A percentile compares a stretch with the other conserved stretches of the same genome.
These are phyloP conservation scores for Ageneiosus marmoratus DNA, from an alignment of 2,113 vertebrate species.

Conservation along the genomic window DNA sequence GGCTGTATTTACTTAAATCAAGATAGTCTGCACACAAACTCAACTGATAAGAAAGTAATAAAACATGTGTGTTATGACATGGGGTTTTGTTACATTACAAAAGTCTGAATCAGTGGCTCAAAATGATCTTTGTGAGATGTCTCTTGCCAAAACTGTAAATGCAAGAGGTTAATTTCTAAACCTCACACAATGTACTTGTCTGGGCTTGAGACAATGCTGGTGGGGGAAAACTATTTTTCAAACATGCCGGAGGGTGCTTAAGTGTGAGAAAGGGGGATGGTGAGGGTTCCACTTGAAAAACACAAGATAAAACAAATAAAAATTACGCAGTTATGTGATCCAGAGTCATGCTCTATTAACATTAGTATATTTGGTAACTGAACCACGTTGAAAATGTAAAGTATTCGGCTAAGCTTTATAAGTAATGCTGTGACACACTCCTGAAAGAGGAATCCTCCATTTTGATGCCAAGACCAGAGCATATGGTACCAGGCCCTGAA, in stretches of 20 bases:
- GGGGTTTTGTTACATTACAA: conserved; percentile 46
- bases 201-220: conserved; percentile 69
- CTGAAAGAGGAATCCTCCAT: conserved; percentile 35
- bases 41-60: conserved; percentile 56
- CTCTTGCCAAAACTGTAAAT: conserved; percentile 61
- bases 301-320: conserved; percentile 44
- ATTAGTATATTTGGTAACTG: not conserved
- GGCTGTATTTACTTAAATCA: conserved; percentile 49
- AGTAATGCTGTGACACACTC: conserved; percentile 4
- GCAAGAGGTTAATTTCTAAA: conserved; percentile 71
- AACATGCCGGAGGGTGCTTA: conserved; percentile 59
- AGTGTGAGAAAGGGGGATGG: conserved; percentile 48
- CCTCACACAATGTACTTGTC: conserved; percentile 66
- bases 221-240: conserved; percentile 60
- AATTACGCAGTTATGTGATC: conserved; percentile 35
- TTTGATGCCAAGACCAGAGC: conserved; percentile 48
- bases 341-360: not conserved
- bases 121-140: conserved; percentile 50
- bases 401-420: not conserved
- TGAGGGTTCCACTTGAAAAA: conserved; percentile 36
- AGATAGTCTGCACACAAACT: conserved; percentile 53
- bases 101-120: conserved; percentile 49
- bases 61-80: conserved; percentile 56
- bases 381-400: not conserved
- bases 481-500: conserved; percentile 57